Percentiles rank a stretch among this genome's conserved stretches.
Evolutionary conservation across 2,113 vertebrate species (phyloP).

Genomic region (Machaerirhynchus nigripectus): DNA sequence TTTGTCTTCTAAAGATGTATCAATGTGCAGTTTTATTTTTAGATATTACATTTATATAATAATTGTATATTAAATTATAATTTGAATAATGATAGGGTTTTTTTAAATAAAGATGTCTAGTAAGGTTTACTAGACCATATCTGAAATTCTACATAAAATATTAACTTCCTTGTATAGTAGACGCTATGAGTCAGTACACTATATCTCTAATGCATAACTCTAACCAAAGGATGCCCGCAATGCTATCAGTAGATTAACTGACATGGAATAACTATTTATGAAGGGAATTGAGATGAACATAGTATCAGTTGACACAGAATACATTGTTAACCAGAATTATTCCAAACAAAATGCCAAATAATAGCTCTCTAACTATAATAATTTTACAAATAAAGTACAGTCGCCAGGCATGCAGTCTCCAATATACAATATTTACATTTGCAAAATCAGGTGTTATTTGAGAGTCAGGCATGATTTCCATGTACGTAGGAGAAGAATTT

Average conservation of each 20-base stretch:
- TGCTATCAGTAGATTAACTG: neutral
- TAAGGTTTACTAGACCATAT: neutral
- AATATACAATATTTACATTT: neutral
- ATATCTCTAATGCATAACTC: neutral
- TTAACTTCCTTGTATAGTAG: neutral
- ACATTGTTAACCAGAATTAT: neutral
- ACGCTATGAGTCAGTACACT: neutral
- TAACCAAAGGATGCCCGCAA: neutral
- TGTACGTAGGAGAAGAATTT: constrained; percentile 24
- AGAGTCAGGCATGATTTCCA: neutral
- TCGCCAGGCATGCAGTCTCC: neutral
- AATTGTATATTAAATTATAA: neutral
- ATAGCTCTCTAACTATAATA: neutral
- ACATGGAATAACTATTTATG: neutral
- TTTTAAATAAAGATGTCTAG: neutral
- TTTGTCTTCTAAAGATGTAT: neutral
- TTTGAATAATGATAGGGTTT: neutral
- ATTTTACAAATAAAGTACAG: neutral
- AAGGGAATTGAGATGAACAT: neutral
- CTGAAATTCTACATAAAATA: neutral
- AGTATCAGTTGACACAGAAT: neutral
- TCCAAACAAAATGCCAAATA: neutral
- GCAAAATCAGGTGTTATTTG: neutral
- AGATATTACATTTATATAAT: neutral
- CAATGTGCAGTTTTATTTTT: neutral